These are phyloP conservation scores for Alviniconcha strummeri DNA, from an alignment of 2,888 invertebrate genomes.

Conservation along the genomic window DNA sequence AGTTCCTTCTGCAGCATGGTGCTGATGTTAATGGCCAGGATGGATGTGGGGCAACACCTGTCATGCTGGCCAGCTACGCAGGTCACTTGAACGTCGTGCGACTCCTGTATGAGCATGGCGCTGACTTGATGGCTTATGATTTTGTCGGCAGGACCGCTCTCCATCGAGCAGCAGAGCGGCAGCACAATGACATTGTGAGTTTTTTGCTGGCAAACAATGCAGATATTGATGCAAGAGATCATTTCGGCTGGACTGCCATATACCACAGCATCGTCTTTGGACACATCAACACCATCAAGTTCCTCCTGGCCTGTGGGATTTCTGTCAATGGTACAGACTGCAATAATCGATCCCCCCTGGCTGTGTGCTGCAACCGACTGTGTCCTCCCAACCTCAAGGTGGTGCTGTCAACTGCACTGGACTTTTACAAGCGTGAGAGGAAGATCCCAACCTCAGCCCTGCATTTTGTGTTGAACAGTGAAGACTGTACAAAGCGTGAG, in stretches of 20 bases:
- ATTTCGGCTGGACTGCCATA: not conserved
- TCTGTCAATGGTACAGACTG: no score
- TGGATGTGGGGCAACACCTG: not conserved
- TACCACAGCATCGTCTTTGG: constrained; percentile 4
- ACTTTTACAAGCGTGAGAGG: no score
- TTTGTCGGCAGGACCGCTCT: not conserved
- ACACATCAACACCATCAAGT: not conserved
- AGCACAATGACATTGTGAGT: not conserved
- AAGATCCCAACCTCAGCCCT: no score
- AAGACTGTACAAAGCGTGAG: no score
- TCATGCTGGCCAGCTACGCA: not conserved
- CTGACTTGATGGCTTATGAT: not conserved
- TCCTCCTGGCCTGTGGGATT: not conserved
- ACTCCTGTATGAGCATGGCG: not conserved
- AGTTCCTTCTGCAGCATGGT: not conserved
- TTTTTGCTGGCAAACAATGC: not conserved
- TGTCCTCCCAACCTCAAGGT: no score
- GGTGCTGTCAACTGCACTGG: no score
- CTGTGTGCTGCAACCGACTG: no score
- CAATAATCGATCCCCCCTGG: no score
- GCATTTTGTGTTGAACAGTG: no score
- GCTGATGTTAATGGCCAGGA: not conserved
- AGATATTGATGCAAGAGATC: not conserved
- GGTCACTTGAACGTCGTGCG: not conserved
- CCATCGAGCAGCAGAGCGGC: not conserved